Evolutionary conservation across 2,888 invertebrate species (phyloP), one percentile per base, ranked within the genome.

Genomic region (Drosophila neotestacea): DNA sequence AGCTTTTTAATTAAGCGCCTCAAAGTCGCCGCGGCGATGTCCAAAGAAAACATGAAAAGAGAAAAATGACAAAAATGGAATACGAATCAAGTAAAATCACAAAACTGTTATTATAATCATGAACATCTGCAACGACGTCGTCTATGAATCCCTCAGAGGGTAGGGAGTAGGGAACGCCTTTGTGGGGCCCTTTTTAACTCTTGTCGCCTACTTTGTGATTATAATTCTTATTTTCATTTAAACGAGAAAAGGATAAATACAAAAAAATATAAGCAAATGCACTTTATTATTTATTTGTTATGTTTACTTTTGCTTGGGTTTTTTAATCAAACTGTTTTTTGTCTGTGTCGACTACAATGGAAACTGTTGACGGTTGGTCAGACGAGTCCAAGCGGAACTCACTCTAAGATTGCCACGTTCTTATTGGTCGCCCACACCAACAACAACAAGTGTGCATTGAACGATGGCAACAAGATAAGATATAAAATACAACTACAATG

Each of bases 171-270:
- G 22, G 36, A 38, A 32, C 39, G 41, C 30, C 46, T 28, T 6
- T 48, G 9, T 13, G 65, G 27, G 41, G 44, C 55, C 27, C 62
- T 38, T 61, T 65, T 39, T 11, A 41, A 55, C 80, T 55, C 56
- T 76, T 70, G 89, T 70, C 89, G 81, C 87, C 87, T 89, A 89
- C 89, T 84, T 89, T 84, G 85, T 84, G 79, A 89, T 89, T 69
- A 54, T 68, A 69, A 81, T 78, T 84, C 73, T 85, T 73, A 79
- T 79, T 87, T 85, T 89, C 67, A 74, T 70, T 70, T 59, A 59
- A 77, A 81, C 69, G 72, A 74, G 62, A 77, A 58, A 71, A 70
- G 54, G 39, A 44, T 22, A 42, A 4, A 11, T 27, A 27, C 48
- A 62, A 51, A 34, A 68, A 48, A 48, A 9, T 5, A 38, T 72